Evolutionary conservation across 2,113 vertebrate species (phyloP).

Genomic region (Cathartes aura): DNA sequence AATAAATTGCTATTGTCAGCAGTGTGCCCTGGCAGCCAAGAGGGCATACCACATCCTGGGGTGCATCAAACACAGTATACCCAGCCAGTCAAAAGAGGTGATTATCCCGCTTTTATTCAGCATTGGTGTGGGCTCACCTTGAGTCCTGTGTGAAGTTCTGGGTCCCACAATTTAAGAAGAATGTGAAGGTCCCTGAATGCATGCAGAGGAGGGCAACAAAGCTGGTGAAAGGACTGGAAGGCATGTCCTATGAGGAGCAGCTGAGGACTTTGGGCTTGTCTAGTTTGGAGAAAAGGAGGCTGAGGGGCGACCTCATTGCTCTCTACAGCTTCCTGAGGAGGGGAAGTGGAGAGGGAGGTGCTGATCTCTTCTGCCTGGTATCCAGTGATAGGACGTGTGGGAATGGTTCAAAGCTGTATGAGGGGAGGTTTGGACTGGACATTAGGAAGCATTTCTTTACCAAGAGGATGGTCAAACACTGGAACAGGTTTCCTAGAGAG

Average conservation of each 20-base stretch:
- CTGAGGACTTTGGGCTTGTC: background rate
- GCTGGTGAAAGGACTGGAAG: background rate
- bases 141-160: background rate
- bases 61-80: background rate
- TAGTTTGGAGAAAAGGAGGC: background rate
- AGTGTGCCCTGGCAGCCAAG: background rate
- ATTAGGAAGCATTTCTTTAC: background rate
- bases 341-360: background rate
- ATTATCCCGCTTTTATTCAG: too few species aligned
- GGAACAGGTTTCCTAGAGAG: background rate
- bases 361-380: background rate
- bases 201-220: background rate
- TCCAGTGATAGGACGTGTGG: background rate
- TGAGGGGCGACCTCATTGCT: background rate
- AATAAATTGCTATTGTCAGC: background rate
- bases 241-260: fast-evolving
- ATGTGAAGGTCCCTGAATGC: background rate
- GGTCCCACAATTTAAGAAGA: background rate
- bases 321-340: background rate
- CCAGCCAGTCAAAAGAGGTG: background rate
- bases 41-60: too few species aligned
- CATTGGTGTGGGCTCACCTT: fast-evolving
- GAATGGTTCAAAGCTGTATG: background rate
- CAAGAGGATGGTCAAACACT: background rate
- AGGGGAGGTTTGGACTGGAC: background rate